phyloP scores from a whole-genome alignment of 2,113 vertebrate species.

The Mormyrus lacerda region DNA sequence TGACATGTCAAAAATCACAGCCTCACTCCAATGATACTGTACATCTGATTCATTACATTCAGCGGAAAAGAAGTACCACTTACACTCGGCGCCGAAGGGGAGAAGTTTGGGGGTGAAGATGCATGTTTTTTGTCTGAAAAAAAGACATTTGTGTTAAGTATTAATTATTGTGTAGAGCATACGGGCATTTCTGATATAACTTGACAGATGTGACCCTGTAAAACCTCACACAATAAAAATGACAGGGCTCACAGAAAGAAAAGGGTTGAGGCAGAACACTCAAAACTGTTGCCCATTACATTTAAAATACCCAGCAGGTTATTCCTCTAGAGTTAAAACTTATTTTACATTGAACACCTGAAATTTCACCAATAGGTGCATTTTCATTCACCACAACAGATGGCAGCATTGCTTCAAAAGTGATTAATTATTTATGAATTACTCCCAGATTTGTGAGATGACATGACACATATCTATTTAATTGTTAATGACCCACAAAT shows the following conservation, averaged over 20 bases:
- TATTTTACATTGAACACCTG: neutral
- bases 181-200: neutral
- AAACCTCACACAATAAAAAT: neutral
- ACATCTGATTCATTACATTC: neutral
- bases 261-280: neutral
- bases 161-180: neutral
- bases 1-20: neutral
- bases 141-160: neutral
- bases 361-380: neutral
- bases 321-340: neutral
- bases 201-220: neutral
- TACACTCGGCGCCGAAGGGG: conserved; percentile 24
- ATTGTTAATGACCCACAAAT: neutral
- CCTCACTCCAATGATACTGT: neutral
- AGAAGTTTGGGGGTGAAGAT: conserved; percentile 22
- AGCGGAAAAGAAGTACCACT: conserved; percentile 20
- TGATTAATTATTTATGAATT: neutral
- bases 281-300: neutral
- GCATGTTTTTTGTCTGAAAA: conserved; percentile 41
- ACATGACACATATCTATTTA: neutral
- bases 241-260: neutral
- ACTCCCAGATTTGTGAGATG: neutral
- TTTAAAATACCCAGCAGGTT: neutral
- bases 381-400: neutral
- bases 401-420: neutral